Conservation (phyloP, 2,797 vertebrate genomes). For the Xerus rutilus region DNA sequence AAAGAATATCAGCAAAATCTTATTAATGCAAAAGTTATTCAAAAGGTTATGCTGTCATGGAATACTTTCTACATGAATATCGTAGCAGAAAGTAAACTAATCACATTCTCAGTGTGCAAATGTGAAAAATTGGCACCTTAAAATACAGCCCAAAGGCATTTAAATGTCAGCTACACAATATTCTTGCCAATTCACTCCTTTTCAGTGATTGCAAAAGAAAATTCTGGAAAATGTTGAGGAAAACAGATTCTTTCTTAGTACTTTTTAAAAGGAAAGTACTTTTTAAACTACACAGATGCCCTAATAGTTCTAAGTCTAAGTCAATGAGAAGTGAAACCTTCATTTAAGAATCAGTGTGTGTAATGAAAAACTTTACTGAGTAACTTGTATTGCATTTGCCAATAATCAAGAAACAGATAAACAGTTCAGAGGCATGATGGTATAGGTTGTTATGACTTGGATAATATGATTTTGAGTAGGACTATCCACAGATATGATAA, state of each 20-base stretch:
- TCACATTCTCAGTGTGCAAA: not conserved
- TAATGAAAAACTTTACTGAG: not conserved
- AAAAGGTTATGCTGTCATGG: not conserved
- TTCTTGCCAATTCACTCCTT: not conserved
- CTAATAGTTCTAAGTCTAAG: not conserved
- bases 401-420: not conserved
- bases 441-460: not conserved
- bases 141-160: not conserved
- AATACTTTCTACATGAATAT: not conserved
- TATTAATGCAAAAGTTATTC: not conserved
- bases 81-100: not conserved
- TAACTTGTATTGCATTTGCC: not conserved
- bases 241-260: not conserved
- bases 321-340: not conserved
- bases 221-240: not conserved
- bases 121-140: not conserved
- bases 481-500: not conserved
- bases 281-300: not conserved
- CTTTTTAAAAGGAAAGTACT: not conserved
- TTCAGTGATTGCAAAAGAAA: not conserved
- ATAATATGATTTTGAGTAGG: not conserved
- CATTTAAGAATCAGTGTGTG: not conserved
- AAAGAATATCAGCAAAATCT: not conserved
- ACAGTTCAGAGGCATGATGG: too few relatives aligned
- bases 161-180: not conserved